These are phyloP conservation scores for Luidia sarsii DNA, from an alignment of 53 echinoderm and acorn worm genomes.

Conservation along the genomic window DNA sequence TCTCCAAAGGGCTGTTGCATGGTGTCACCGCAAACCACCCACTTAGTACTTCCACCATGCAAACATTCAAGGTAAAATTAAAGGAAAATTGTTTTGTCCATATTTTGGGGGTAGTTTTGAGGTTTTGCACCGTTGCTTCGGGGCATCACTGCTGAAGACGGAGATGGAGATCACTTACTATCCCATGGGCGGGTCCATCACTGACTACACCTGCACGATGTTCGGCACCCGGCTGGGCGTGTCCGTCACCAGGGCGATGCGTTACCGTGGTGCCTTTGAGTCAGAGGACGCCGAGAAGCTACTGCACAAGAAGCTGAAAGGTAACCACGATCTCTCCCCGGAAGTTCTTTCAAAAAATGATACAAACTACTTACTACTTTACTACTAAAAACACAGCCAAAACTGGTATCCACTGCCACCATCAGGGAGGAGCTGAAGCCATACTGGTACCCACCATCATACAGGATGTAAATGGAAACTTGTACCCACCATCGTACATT, in stretches of 20 bases:
- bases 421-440: too few species aligned
- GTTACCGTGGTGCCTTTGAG: slow-evolving; percentile 83
- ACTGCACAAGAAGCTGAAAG: slow-evolving; percentile 86
- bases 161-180: slow-evolving; percentile 96
- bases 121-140: slow-evolving; percentile 87
- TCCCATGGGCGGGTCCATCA: slow-evolving; percentile 91
- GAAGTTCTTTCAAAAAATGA: too few species aligned
- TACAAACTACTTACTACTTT: too few species aligned
- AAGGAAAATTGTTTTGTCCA: not conserved
- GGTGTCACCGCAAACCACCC: too few species aligned
- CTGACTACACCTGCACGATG: slow-evolving; percentile 90
- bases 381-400: too few species aligned
- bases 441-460: too few species aligned
- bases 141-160: slow-evolving; percentile 85
- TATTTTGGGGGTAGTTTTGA: slow-evolving; percentile 67
- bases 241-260: slow-evolving; percentile 97
- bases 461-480: too few species aligned
- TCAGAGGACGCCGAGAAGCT: slow-evolving; percentile 86
- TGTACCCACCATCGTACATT: too few species aligned
- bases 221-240: slow-evolving; percentile 84
- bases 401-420: too few species aligned
- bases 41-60: not conserved
- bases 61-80: not conserved
- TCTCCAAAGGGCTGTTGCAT: too few species aligned
- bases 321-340: too few species aligned